These are phyloP conservation scores for Dyspetes luteomarginatus DNA, from an alignment of 2,888 invertebrate species.

Conservation along the genomic window DNA sequence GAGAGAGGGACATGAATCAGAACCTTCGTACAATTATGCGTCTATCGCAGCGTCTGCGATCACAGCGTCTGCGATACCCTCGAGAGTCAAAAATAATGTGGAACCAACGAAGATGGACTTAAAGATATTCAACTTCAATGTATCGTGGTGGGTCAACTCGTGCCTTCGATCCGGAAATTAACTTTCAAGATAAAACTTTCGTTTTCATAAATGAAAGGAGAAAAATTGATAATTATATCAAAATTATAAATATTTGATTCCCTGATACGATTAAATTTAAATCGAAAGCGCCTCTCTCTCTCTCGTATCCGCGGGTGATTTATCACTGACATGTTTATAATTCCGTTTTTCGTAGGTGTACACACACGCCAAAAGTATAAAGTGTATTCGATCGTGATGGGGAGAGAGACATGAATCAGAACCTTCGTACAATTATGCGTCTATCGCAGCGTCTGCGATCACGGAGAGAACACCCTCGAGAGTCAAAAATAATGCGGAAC, in stretches of 20 bases:
- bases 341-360: conserved; percentile 35
- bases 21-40: conserved; percentile 3
- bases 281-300: not conserved
- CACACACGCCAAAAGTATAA: conserved; percentile 60
- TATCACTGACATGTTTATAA: not conserved
- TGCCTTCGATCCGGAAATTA: not conserved
- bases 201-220: not conserved
- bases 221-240: not conserved
- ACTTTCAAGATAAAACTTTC: not conserved
- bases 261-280: not conserved
- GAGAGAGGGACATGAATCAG: conserved; percentile 40
- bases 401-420: conserved; percentile 38
- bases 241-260: too few relatives aligned
- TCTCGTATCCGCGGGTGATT: conserved; percentile 51
- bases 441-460: not conserved
- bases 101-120: too few relatives aligned
- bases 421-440: conserved; percentile 3
- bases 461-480: not conserved
- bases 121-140: too few relatives aligned
- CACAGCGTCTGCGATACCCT: not conserved
- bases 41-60: not conserved
- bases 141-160: not conserved
- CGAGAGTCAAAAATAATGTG: conserved; percentile 16
- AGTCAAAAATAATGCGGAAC: conserved; percentile 25
- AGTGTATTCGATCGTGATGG: conserved; percentile 60